phyloP scores from a whole-genome alignment of 2,888 invertebrate species.

The Chirona hameri region DNA sequence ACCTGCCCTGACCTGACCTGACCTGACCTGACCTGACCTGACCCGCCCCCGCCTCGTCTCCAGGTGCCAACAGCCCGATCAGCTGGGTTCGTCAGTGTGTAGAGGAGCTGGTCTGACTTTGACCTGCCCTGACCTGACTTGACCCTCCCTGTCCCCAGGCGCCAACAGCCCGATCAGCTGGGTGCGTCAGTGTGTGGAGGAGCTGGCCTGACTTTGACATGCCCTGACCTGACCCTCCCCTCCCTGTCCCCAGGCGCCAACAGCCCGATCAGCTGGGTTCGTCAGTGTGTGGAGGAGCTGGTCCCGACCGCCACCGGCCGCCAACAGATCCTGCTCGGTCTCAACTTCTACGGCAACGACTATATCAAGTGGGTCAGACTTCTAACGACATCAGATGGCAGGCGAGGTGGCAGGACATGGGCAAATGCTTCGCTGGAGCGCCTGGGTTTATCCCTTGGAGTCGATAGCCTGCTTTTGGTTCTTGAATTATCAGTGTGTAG shows the following conservation, averaged over 20 bases:
- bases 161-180: too few species aligned
- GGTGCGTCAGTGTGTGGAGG: not conserved
- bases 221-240: not conserved
- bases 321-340: slow-evolving; percentile 66
- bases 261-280: slow-evolving; percentile 80
- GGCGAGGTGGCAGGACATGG: too few species aligned
- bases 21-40: not conserved
- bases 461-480: too few species aligned
- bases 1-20: too few species aligned
- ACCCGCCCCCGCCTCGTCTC: not conserved
- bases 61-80: slow-evolving; percentile 44
- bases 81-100: slow-evolving; percentile 76
- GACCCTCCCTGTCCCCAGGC: too few species aligned
- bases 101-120: slow-evolving; percentile 54
- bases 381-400: too few species aligned
- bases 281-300: slow-evolving; percentile 68
- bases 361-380: slow-evolving; percentile 58
- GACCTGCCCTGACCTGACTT: too few species aligned
- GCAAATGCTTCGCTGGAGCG: too few species aligned
- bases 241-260: slow-evolving; percentile 65
- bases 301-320: slow-evolving; percentile 51
- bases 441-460: too few species aligned
- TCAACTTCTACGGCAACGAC: slow-evolving; percentile 92
- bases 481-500: too few species aligned
- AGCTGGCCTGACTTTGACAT: not conserved